Percentiles rank a stretch among this genome's conserved stretches.
These are phyloP conservation scores for Tinea pellionella DNA, from an alignment of 2,888 invertebrate species.

Conservation along the genomic window DNA sequence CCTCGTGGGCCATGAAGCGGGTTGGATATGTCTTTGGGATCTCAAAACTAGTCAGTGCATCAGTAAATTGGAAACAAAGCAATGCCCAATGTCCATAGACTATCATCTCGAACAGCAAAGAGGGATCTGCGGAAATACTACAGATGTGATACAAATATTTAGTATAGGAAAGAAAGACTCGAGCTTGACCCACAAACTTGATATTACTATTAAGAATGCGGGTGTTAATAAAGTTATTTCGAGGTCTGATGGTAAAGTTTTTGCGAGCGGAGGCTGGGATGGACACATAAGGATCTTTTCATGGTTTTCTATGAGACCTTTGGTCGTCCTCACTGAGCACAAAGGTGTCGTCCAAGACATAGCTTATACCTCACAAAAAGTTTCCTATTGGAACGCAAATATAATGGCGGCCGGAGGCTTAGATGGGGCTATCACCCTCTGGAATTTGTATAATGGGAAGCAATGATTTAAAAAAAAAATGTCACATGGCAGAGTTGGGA, in stretches of 20 bases:
- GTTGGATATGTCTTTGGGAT: slow-evolving; percentile 79
- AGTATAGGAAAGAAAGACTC: slow-evolving; percentile 66
- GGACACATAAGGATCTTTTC: slow-evolving; percentile 80
- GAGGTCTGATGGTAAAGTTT: slow-evolving; percentile 77
- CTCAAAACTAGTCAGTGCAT: slow-evolving; percentile 69
- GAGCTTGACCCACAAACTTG: slow-evolving; percentile 67
- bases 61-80: slow-evolving; percentile 67
- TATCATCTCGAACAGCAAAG: slow-evolving; percentile 74
- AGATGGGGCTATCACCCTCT: slow-evolving; percentile 81
- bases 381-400: slow-evolving; percentile 76
- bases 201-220: slow-evolving; percentile 76
- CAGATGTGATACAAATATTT: slow-evolving; percentile 73
- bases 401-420: slow-evolving; percentile 83
- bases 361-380: slow-evolving; percentile 73
- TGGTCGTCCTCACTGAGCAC: slow-evolving; percentile 81
- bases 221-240: slow-evolving; percentile 78
- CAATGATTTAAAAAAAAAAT: slow-evolving; percentile 31
- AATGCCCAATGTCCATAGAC: slow-evolving; percentile 78
- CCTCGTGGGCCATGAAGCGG: slow-evolving; percentile 80
- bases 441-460: slow-evolving; percentile 79
- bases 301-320: slow-evolving; percentile 78
- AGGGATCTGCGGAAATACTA: slow-evolving; percentile 76
- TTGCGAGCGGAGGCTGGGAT: slow-evolving; percentile 82
- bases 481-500: slow-evolving; percentile 7
- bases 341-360: slow-evolving; percentile 78